Evolutionary conservation across 2,888 invertebrate species (phyloP).

Genomic region (Andricus curvator): DNA sequence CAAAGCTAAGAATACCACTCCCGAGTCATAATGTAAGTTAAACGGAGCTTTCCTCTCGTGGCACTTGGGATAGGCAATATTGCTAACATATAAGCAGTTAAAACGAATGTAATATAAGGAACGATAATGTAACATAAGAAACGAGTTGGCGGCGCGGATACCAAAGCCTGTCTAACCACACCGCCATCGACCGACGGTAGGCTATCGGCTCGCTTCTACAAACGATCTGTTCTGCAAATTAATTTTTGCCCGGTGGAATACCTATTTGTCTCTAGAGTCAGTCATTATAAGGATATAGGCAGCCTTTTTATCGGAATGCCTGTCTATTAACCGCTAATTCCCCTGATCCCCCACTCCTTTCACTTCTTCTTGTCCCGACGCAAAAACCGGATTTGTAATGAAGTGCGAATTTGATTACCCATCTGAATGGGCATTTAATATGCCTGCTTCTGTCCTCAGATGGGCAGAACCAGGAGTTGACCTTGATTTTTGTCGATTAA

Average conservation of each 20-base stretch:
- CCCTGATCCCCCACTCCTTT: not conserved
- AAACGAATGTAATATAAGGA: conserved; percentile 22
- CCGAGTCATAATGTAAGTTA: conserved; percentile 30
- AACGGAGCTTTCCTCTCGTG: conserved; percentile 12
- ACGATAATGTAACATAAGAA: conserved; percentile 12
- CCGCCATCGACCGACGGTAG: conserved; percentile 45
- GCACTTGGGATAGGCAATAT: conserved; percentile 1
- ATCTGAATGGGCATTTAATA: conserved; percentile 6
- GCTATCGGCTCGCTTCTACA: conserved; percentile 47
- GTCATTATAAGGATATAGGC: conserved; percentile 9
- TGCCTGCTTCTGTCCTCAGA: conserved; percentile 25
- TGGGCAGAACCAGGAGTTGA: conserved; percentile 1
- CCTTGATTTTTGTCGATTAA: conserved; percentile 29
- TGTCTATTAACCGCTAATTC: not conserved
- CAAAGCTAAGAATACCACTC: conserved; percentile 26
- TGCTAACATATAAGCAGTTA: not conserved
- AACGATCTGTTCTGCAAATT: conserved; percentile 28
- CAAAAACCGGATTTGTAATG: conserved; percentile 34
- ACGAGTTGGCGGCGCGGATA: conserved; percentile 12
- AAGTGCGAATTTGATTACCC: conserved; percentile 35
- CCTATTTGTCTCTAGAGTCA: conserved; percentile 19
- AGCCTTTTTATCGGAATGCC: conserved; percentile 33
- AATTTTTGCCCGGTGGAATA: conserved; percentile 26
- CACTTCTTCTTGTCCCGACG: not conserved
- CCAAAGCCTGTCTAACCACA: conserved; percentile 9